Evolutionary conservation across 2,888 invertebrate genomes (phyloP), one percentile per base, ranked within the genome.

Genomic region (Drosophila antonietae): DNA sequence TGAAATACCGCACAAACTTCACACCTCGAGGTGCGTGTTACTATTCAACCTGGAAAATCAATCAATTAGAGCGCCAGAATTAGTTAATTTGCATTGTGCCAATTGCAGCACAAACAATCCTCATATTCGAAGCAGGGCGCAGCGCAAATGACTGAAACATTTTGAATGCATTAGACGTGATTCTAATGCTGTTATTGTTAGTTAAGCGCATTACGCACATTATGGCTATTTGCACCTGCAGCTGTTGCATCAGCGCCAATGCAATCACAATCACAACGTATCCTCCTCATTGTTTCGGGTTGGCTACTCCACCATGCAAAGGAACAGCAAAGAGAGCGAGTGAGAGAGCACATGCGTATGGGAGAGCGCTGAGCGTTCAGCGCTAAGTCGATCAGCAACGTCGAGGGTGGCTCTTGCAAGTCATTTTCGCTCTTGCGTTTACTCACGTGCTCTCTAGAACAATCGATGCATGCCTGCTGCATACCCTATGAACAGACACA

Each of bases 21-120:
- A 51, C 72, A 72, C 72, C 65, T 73, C 47, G 52, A 43, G 31
- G 61, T 31, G 57, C 43, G 65, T 52, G 43, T 57, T 60, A 43
- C 73, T 58, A 6, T 73, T 69, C 39, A 56, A 10, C 5, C 23
- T 33, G 20, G 70, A 53, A 61, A 68, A 87, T 89, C 77, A 79
- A 87, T 78, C 83, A 84, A 84, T 84, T 84, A 88, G 89, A 71
- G 78, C 67, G 49, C 51, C 67, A 28, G 35, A 51, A 51, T 51
- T 12, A 56, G 46, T 46, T 66, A 81, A 87, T 89, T 89, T 68
- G 60, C 84, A 75, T 66, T 53, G 47, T 70, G 84, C 65, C 71
- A 85, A 89, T 89, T 81, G 71, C 12, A 63, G 37, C n/a, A 37
- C 52, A 78, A 78, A 75, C 67, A 80, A 35, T 18, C 8, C n/a